These are phyloP conservation scores for Apistogramma diplotaenia DNA, from an alignment of 2,113 vertebrate genomes.

Conservation along the genomic window DNA sequence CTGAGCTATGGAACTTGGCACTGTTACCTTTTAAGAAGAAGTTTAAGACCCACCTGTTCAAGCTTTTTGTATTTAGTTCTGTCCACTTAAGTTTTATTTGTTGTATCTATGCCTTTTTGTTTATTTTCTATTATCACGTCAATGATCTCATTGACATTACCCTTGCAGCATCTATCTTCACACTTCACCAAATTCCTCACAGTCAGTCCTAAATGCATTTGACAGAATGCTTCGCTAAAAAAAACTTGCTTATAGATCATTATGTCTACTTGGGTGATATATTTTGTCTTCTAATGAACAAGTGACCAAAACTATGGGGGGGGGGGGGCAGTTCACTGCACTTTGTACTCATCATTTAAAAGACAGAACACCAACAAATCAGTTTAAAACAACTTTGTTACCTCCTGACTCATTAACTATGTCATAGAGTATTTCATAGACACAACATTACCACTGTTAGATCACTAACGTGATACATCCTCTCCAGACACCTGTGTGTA, in stretches of 20 bases:
- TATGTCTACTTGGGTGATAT: background rate
- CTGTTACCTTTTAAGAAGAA: background rate
- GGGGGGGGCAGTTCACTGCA: background rate
- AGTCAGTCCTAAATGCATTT: background rate
- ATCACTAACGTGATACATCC: conserved; percentile 27
- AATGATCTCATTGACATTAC: background rate
- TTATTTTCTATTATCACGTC: background rate
- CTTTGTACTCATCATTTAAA: background rate
- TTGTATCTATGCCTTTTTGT: background rate
- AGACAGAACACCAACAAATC: background rate
- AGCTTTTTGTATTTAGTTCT: background rate
- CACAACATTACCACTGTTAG: conserved; percentile 9
- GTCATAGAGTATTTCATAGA: conserved; percentile 2
- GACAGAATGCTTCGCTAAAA: background rate
- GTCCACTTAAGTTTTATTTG: background rate
- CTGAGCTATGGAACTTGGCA: no score
- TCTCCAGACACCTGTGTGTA: conserved; percentile 35
- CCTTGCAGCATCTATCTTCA: background rate
- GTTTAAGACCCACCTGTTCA: background rate
- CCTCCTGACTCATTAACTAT: background rate
- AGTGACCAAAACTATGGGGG: background rate
- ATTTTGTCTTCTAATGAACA: background rate
- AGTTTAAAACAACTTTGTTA: background rate
- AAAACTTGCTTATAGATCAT: background rate
- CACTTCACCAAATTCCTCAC: background rate